These are phyloP conservation scores for Rousettus madagascariensis DNA, from an alignment of 2,797 vertebrate genomes.

Conservation along the genomic window DNA sequence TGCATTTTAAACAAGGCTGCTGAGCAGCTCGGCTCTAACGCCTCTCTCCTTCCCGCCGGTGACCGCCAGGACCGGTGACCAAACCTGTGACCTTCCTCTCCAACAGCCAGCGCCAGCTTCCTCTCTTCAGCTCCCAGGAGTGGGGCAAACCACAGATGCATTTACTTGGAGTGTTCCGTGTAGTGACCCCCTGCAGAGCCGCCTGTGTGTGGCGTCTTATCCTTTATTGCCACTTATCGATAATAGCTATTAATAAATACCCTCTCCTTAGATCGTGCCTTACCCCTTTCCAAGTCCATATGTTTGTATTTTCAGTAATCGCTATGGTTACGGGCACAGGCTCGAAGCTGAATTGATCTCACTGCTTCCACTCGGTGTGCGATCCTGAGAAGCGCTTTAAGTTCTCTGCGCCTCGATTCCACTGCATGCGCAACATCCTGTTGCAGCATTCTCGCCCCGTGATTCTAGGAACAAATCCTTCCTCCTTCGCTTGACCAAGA, in stretches of 20 bases:
- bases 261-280: neutral
- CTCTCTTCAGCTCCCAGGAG: neutral
- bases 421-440: neutral
- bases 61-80: accelerated
- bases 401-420: neutral
- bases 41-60: neutral
- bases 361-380: neutral
- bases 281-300: neutral
- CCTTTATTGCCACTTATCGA: neutral
- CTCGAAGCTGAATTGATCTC: neutral
- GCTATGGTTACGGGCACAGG: accelerated
- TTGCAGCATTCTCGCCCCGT: neutral
- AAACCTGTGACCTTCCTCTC: neutral
- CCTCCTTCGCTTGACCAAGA: neutral
- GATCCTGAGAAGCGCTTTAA: neutral
- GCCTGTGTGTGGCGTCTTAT: neutral
- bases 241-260: neutral
- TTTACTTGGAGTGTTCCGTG: neutral
- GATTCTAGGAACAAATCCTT: neutral
- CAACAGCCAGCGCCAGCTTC: neutral
- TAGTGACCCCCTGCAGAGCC: neutral
- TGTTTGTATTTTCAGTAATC: neutral
- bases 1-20: neutral
- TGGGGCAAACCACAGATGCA: neutral
- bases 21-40: neutral